These are phyloP conservation scores for Leptodactylus fuscus DNA, from an alignment of 2,113 vertebrate species.

Conservation along the genomic window DNA sequence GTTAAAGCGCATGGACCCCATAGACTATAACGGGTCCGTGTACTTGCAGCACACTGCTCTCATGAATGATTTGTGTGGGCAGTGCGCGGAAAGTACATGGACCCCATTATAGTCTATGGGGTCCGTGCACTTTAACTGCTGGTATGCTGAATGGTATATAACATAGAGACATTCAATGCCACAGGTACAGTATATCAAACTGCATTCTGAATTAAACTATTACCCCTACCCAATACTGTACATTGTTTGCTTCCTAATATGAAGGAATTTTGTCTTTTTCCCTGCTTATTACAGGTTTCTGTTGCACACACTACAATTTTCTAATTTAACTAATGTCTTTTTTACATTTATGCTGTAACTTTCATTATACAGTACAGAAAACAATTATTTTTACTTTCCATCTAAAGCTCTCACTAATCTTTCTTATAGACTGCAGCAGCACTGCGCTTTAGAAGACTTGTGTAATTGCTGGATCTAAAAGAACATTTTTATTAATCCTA, in stretches of 20 bases:
- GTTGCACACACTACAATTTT: not conserved
- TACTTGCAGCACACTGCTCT: too few relatives aligned
- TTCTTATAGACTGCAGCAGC: constrained; percentile 6
- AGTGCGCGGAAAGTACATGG: too few relatives aligned
- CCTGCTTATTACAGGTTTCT: not conserved
- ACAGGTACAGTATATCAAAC: too few relatives aligned
- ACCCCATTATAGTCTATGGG: too few relatives aligned
- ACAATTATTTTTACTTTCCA: constrained; percentile 35
- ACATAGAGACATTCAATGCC: too few relatives aligned
- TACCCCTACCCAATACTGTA: too few relatives aligned
- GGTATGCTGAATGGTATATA: too few relatives aligned
- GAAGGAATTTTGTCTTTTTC: not conserved
- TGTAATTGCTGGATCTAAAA: constrained; percentile 31
- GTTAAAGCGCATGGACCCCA: too few relatives aligned
- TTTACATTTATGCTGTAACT: not conserved
- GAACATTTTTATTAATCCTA: constrained; percentile 42
- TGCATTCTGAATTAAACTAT: not conserved
- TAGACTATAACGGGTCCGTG: too few relatives aligned
- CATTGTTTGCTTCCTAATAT: not conserved
- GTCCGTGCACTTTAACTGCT: too few relatives aligned
- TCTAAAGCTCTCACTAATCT: constrained; percentile 23
- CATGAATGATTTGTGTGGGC: too few relatives aligned
- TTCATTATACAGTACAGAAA: constrained; percentile 19
- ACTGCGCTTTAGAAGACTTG: constrained; percentile 3
- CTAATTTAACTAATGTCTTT: constrained; percentile 3